phyloP scores from a whole-genome alignment of 2,113 vertebrate genomes.

The Lasiurus cinereus region DNA sequence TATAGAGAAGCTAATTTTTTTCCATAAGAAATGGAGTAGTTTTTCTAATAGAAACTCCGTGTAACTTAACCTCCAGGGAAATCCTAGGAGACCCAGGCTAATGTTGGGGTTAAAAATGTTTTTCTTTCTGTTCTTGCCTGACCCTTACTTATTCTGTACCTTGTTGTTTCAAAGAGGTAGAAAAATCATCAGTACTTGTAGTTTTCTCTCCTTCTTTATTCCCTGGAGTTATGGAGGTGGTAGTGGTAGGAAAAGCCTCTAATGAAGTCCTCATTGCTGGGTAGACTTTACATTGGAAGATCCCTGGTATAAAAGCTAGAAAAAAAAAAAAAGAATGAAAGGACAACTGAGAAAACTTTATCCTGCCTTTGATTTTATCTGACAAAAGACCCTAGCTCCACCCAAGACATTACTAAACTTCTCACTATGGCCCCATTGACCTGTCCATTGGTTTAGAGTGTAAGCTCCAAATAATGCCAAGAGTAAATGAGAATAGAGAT shows the following conservation, averaged over 20 bases:
- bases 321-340: slow-evolving; percentile 56
- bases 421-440: not conserved
- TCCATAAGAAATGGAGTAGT: not conserved
- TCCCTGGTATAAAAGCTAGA: slow-evolving; percentile 63
- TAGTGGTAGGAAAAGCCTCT: not conserved
- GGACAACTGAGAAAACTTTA: not conserved
- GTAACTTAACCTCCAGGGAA: slow-evolving; percentile 40
- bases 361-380: not conserved
- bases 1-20: not conserved
- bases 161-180: slow-evolving; percentile 45
- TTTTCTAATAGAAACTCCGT: slow-evolving; percentile 47
- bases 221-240: not conserved
- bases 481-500: slow-evolving; percentile 61
- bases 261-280: not conserved
- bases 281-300: slow-evolving; percentile 61
- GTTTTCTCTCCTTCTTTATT: slow-evolving; percentile 35
- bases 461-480: slow-evolving; percentile 53
- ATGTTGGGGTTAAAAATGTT: slow-evolving; percentile 25
- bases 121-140: slow-evolving; percentile 26
- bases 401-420: not conserved
- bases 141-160: slow-evolving; percentile 54
- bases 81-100: slow-evolving; percentile 8
- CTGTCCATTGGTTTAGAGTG: slow-evolving; percentile 61
- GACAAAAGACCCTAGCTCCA: not conserved
- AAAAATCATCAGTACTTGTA: slow-evolving; percentile 32